Conservation (phyloP, 2,888 invertebrate species). For the Coenonympha glycerion region DNA sequence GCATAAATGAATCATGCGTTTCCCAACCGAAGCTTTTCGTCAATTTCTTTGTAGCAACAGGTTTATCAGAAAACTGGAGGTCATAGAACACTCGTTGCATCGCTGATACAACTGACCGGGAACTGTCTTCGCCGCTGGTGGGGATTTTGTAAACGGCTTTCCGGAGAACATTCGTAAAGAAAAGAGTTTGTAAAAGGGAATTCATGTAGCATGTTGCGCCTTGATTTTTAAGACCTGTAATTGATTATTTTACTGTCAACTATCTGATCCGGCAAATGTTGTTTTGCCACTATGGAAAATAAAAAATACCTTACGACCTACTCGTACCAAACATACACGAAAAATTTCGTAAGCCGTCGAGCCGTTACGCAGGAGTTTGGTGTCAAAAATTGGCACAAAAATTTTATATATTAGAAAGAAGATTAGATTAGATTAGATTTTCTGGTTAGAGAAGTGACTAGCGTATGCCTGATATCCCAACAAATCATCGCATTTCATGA, state of each 20-base stretch:
- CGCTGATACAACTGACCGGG: slow-evolving; percentile 89
- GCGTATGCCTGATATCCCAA: no score
- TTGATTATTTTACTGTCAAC: neutral
- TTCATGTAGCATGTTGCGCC: slow-evolving; percentile 99
- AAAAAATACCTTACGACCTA: no score
- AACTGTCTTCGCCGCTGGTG: slow-evolving; percentile 96
- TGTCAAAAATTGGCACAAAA: no score
- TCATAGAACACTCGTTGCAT: slow-evolving; percentile 98
- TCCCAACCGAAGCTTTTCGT: slow-evolving; percentile 99
- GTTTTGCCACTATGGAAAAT: no score
- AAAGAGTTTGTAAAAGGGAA: slow-evolving; percentile 96
- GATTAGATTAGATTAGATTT: no score
- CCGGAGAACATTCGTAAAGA: slow-evolving; percentile 93
- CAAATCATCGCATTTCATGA: no score
- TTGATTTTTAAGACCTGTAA: slow-evolving; percentile 94
- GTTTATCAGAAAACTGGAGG: slow-evolving; percentile 96
- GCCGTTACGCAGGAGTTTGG: no score
- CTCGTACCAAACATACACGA: no score
- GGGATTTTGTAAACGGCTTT: slow-evolving; percentile 99
- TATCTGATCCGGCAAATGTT: no score
- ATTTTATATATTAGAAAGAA: no score
- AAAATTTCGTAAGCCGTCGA: no score
- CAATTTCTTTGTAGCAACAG: slow-evolving; percentile 98
- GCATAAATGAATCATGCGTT: slow-evolving; percentile 99
- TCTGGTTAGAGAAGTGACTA: no score